Evolutionary conservation across 2,888 invertebrate species (phyloP).

Genomic region (Norana najaformis): DNA sequence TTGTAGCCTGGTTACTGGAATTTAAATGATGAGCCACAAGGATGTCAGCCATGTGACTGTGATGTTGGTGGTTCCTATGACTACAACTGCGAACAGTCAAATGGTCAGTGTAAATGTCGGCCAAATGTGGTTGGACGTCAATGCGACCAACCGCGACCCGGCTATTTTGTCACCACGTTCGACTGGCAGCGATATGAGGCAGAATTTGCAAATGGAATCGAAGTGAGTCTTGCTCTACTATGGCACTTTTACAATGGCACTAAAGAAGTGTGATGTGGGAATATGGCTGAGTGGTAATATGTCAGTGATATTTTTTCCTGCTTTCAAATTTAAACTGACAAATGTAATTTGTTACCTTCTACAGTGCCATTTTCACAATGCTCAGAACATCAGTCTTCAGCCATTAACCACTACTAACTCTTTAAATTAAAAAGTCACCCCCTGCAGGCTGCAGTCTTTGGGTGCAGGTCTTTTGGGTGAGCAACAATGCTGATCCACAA

Average conservation of each 20-base stretch:
- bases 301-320: not conserved
- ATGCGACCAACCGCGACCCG: conserved; percentile 81
- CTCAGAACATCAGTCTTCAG: no score
- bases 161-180: conserved; percentile 83
- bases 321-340: not conserved
- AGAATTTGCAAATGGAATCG: conserved; percentile 72
- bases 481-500: no score
- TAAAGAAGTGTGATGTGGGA: not conserved
- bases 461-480: no score
- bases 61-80: conserved; percentile 90
- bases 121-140: conserved; percentile 68
- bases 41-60: conserved; percentile 94
- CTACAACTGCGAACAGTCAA: conserved; percentile 81
- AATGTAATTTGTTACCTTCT: not conserved
- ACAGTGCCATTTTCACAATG: not conserved
- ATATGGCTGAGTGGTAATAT: not conserved
- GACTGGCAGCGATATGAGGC: conserved; percentile 90
- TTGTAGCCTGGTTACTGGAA: conserved; percentile 84
- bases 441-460: no score
- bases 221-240: conserved; percentile 64
- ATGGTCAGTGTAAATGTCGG: conserved; percentile 79
- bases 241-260: no score
- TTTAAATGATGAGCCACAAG: conserved; percentile 83
- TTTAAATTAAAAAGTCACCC: no score
- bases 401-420: no score